These are phyloP conservation scores for Pharmacophagus antenor DNA, from an alignment of 2,888 invertebrate species.

Conservation along the genomic window DNA sequence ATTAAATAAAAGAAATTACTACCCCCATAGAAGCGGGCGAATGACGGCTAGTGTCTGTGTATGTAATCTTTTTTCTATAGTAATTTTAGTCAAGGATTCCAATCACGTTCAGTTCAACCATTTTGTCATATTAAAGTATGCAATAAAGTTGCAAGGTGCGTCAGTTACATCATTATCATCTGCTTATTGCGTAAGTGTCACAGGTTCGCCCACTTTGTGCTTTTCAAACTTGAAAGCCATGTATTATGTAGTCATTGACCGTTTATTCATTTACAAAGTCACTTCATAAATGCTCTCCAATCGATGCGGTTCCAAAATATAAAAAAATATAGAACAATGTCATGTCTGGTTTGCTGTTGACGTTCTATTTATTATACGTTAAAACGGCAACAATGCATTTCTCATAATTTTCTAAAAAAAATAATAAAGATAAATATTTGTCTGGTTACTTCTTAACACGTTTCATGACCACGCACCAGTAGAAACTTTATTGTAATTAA, in stretches of 20 bases:
- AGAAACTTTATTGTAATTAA: not conserved
- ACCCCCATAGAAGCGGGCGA: no score
- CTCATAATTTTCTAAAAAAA: no score
- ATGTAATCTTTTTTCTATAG: not conserved
- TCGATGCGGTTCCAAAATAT: not conserved
- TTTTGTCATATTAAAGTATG: not conserved
- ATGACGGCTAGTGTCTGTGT: no score
- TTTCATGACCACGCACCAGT: not conserved
- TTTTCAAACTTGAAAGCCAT: not conserved
- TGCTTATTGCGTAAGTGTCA: not conserved
- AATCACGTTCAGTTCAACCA: not conserved
- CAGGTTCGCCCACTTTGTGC: slow-evolving; percentile 1
- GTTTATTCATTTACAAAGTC: not conserved
- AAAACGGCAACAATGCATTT: not conserved
- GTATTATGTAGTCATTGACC: slow-evolving; percentile 1
- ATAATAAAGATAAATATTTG: not conserved
- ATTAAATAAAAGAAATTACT: no score
- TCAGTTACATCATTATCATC: not conserved
- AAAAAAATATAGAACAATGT: not conserved
- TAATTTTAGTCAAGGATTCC: not conserved
- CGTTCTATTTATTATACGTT: not conserved
- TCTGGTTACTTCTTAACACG: not conserved
- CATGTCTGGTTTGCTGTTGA: not conserved
- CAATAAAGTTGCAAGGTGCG: not conserved
- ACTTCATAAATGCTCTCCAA: not conserved